Conservation (phyloP, 2,888 invertebrate genomes). For the Timema cristinae region DNA sequence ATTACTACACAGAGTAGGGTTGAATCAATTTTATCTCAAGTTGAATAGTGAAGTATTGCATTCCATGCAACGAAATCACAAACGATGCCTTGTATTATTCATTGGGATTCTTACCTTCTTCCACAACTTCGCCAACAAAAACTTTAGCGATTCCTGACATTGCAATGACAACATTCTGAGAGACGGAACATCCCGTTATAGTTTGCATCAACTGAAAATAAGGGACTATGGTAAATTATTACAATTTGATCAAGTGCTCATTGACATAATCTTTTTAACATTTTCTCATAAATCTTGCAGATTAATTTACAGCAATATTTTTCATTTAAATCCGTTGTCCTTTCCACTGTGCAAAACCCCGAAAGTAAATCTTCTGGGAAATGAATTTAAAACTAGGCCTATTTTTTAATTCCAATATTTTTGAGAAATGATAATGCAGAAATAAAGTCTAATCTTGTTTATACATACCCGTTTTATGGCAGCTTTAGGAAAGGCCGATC, state of each 20-base stretch:
- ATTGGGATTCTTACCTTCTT: constrained; percentile 69
- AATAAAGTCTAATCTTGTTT: too few relatives aligned
- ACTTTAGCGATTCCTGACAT: constrained; percentile 99
- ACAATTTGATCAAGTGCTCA: too few relatives aligned
- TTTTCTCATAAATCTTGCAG: too few relatives aligned
- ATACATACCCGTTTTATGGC: constrained; percentile 78
- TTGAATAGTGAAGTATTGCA: neutral
- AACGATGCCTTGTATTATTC: neutral
- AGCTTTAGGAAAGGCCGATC: constrained; percentile 97
- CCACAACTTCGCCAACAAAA: constrained; percentile 97
- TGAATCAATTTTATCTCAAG: too few relatives aligned
- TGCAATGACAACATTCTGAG: constrained; percentile 98
- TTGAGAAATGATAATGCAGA: neutral
- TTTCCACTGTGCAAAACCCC: too few relatives aligned
- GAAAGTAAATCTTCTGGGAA: too few relatives aligned
- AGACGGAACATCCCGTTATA: constrained; percentile 93
- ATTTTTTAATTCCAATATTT: neutral
- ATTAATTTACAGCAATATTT: too few relatives aligned
- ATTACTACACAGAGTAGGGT: too few relatives aligned
- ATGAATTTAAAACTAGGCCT: too few relatives aligned
- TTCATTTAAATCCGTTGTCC: neutral
- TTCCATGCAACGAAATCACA: neutral
- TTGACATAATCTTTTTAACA: too few relatives aligned
- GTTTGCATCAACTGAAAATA: constrained; percentile 80
- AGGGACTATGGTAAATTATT: neutral